Evolutionary conservation across 2,113 vertebrate genomes (phyloP).

Genomic region (Pelmatolapia mariae): DNA sequence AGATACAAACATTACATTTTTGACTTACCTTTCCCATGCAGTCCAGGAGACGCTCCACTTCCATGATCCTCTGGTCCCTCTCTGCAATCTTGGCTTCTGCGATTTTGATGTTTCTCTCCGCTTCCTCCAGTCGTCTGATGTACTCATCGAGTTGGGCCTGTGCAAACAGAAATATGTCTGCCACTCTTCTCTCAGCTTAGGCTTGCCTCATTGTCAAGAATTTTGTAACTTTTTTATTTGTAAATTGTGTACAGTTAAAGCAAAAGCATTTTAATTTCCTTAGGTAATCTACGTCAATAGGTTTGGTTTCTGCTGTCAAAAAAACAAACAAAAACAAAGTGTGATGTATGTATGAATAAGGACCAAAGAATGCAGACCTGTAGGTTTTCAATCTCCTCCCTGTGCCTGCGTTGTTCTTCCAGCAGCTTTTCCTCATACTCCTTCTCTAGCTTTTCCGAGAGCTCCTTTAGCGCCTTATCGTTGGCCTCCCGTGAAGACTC

Average conservation of each 20-base stretch:
- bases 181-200: background rate
- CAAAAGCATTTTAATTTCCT: background rate
- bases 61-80: constrained; percentile 84
- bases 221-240: background rate
- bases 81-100: constrained; percentile 86
- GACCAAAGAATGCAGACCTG: constrained; percentile 65
- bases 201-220: background rate
- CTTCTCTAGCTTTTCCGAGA: constrained; percentile 81
- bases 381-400: constrained; percentile 82
- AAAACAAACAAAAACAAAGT: background rate
- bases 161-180: background rate
- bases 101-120: constrained; percentile 78
- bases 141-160: constrained; percentile 88
- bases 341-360: background rate
- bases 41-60: constrained; percentile 86
- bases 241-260: background rate
- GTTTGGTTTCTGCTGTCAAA: background rate
- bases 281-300: background rate
- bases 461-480: constrained; percentile 80
- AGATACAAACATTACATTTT: background rate
- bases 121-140: constrained; percentile 86
- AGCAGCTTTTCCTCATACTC: constrained; percentile 82
- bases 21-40: constrained; percentile 85
- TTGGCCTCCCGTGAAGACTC: constrained; percentile 83
- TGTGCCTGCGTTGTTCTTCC: constrained; percentile 81